Conservation (phyloP, 2,797 vertebrate genomes). For the Channallabes apus region DNA sequence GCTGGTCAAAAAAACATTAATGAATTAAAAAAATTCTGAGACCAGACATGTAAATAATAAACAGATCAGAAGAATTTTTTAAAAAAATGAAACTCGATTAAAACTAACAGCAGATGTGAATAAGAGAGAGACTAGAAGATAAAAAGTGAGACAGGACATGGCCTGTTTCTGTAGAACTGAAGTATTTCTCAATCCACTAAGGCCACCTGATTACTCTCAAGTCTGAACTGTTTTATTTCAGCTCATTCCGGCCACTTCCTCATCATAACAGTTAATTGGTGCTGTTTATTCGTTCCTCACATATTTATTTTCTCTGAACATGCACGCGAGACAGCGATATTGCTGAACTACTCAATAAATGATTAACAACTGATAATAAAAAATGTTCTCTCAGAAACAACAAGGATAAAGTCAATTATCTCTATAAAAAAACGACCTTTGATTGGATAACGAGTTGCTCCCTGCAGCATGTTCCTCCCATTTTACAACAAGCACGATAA, state of each 20-base stretch:
- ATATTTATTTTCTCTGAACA: neutral
- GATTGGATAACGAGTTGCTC: neutral
- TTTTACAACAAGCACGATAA: neutral
- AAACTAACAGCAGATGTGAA: no score
- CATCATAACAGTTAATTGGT: neutral
- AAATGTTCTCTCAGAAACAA: neutral
- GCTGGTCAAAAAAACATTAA: neutral
- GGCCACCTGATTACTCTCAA: neutral
- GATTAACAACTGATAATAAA: neutral
- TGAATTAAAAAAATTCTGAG: neutral
- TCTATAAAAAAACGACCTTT: conserved; percentile 9
- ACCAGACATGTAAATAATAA: no score
- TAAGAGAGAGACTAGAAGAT: neutral
- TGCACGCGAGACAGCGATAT: no score
- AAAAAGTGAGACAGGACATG: neutral
- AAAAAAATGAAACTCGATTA: no score
- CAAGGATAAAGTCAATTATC: neutral
- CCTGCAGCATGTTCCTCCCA: neutral
- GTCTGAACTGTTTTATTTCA: neutral
- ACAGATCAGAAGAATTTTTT: no score
- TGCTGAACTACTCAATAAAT: neutral
- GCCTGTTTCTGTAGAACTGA: neutral
- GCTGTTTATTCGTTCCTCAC: neutral
- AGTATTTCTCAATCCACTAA: neutral
- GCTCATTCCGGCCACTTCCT: neutral